phyloP scores from a whole-genome alignment of 1,140 invertebrate genomes.

The Triops longicaudatus region DNA sequence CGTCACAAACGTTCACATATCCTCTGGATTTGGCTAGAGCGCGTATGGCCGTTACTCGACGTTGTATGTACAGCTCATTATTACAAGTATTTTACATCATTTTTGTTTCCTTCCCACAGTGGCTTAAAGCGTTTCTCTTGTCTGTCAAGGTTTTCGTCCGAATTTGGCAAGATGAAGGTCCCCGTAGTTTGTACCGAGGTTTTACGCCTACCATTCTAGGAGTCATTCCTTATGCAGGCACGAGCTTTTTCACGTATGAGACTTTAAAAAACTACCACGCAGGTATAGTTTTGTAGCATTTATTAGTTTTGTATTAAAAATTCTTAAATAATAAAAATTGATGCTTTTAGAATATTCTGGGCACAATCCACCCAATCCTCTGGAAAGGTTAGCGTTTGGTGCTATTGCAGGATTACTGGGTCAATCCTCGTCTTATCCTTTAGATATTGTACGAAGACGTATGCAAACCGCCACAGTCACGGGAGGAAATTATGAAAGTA shows the following conservation, averaged over 20 bases:
- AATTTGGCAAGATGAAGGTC: constrained; percentile 72
- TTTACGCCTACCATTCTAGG: constrained; percentile 85
- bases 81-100: constrained; percentile 6
- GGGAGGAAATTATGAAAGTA: constrained; percentile 53
- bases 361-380: constrained; percentile 42
- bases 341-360: constrained; percentile 14
- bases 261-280: constrained; percentile 72
- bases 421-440: constrained; percentile 91
- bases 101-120: neutral
- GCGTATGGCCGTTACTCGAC: constrained; percentile 91
- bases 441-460: constrained; percentile 80
- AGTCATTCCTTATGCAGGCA: constrained; percentile 93
- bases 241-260: constrained; percentile 96
- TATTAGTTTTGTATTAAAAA: too few relatives aligned
- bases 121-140: constrained; percentile 27
- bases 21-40: constrained; percentile 92
- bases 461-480: constrained; percentile 65
- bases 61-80: constrained; percentile 52
- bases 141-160: constrained; percentile 70
- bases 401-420: constrained; percentile 85
- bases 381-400: constrained; percentile 67
- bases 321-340: too few relatives aligned
- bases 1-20: constrained; percentile 88
- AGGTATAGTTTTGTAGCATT: constrained; percentile 47
- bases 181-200: constrained; percentile 70